These are phyloP conservation scores for Lumbricus terrestris DNA, from an alignment of 2,888 invertebrate genomes.

Conservation along the genomic window DNA sequence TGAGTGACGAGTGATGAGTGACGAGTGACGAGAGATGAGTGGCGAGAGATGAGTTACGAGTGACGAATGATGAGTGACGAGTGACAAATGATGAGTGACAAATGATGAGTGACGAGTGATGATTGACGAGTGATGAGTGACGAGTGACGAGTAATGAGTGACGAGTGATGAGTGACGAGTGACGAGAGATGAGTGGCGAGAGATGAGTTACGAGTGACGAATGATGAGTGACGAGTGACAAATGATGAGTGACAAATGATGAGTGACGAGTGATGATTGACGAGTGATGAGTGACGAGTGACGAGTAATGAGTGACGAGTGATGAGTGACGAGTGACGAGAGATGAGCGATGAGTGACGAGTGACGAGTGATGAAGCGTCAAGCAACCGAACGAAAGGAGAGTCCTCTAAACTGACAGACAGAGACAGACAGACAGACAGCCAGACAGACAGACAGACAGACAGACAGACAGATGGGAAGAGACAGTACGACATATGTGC, in stretches of 20 bases:
- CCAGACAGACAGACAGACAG: neutral
- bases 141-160: too few species aligned
- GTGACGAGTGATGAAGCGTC: neutral
- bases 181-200: neutral
- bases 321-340: too few species aligned
- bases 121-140: conserved; percentile 3
- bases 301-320: neutral
- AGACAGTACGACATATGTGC: too few species aligned
- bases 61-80: too few species aligned
- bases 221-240: neutral
- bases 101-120: neutral
- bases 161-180: too few species aligned
- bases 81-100: too few species aligned
- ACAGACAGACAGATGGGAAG: too few species aligned
- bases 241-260: too few species aligned
- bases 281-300: too few species aligned
- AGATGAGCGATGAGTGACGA: too few species aligned
- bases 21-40: too few species aligned
- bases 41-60: neutral
- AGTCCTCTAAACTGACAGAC: neutral
- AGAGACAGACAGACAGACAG: neutral
- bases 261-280: neutral
- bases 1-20: too few species aligned
- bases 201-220: neutral
- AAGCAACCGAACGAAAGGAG: neutral